These are phyloP conservation scores for Polyploca ridens DNA, from an alignment of 2,888 invertebrate species.

Conservation along the genomic window DNA sequence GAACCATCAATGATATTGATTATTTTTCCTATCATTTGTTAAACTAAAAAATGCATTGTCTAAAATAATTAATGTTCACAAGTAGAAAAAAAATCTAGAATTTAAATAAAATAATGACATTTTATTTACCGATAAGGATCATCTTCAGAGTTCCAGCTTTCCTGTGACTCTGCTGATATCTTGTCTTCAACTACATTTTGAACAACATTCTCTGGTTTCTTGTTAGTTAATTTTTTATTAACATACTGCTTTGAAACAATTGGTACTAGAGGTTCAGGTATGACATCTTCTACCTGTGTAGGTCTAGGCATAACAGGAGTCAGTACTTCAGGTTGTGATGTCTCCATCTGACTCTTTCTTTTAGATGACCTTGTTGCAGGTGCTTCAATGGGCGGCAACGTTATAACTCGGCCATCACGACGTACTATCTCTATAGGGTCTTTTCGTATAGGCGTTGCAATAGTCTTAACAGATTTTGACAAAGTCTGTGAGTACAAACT, in stretches of 20 bases:
- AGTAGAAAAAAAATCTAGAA: too few species aligned
- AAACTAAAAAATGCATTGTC: too few species aligned
- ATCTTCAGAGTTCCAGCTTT: slow-evolving; percentile 93
- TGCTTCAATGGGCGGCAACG: slow-evolving; percentile 92
- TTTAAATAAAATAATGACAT: not conserved
- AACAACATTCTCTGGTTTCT: slow-evolving; percentile 55
- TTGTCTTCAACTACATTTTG: slow-evolving; percentile 56
- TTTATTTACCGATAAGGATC: slow-evolving; percentile 90
- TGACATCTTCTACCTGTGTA: slow-evolving; percentile 42
- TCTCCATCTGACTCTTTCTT: slow-evolving; percentile 81
- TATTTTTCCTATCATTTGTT: too few species aligned
- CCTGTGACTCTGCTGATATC: slow-evolving; percentile 85
- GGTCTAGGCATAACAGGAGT: slow-evolving; percentile 44
- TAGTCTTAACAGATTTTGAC: slow-evolving; percentile 58
- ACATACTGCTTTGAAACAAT: slow-evolving; percentile 69
- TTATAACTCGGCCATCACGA: slow-evolving; percentile 90
- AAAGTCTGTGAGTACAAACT: slow-evolving; percentile 59
- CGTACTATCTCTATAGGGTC: slow-evolving; percentile 90
- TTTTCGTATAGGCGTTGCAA: slow-evolving; percentile 58
- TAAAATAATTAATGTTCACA: too few species aligned
- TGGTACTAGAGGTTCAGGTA: slow-evolving; percentile 60
- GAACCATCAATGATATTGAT: too few species aligned
- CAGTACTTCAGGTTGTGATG: slow-evolving; percentile 31
- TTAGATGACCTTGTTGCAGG: slow-evolving; percentile 92
- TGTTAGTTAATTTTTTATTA: slow-evolving; percentile 64